These are phyloP conservation scores for Microctenopoma stevenorrisi DNA, from an alignment of 2,797 vertebrate species.

Conservation along the genomic window DNA sequence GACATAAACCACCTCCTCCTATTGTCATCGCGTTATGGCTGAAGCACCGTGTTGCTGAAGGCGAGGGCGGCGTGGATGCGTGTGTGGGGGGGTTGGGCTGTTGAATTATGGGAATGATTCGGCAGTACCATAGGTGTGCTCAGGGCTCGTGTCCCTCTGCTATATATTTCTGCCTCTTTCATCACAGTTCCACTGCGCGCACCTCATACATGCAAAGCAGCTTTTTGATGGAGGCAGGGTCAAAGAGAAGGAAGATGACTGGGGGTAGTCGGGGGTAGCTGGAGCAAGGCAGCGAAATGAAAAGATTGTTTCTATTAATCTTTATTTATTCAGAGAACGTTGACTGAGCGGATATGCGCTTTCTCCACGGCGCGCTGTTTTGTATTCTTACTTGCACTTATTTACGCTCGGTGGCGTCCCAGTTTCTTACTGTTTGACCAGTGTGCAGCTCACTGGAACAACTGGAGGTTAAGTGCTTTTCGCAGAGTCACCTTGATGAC, in stretches of 20 bases:
- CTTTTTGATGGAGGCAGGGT: slow-evolving; percentile 50
- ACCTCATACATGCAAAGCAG: slow-evolving; percentile 66
- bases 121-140: slow-evolving; percentile 53
- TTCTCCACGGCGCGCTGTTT: slow-evolving; percentile 4
- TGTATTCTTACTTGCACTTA: slow-evolving; percentile 28
- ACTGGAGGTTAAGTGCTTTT: slow-evolving; percentile 29
- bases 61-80: too few species aligned
- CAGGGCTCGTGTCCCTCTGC: slow-evolving; percentile 58
- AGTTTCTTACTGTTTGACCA: slow-evolving; percentile 14
- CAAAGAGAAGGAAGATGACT: slow-evolving; percentile 24
- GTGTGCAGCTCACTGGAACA: slow-evolving; percentile 14
- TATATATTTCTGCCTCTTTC: slow-evolving; percentile 73
- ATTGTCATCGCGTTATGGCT: slow-evolving; percentile 52
- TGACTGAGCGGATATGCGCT: slow-evolving; percentile 9
- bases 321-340: slow-evolving; percentile 46
- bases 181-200: slow-evolving; percentile 52
- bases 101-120: slow-evolving; percentile 67
- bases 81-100: slow-evolving; percentile 1
- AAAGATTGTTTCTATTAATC: slow-evolving; percentile 58
- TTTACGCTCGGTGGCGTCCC: slow-evolving; percentile 8
- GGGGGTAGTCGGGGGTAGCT: slow-evolving; percentile 16
- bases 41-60: slow-evolving; percentile 31
- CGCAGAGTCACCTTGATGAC: slow-evolving; percentile 35
- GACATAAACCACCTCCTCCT: slow-evolving; percentile 70
- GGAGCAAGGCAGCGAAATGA: slow-evolving; percentile 19